Evolutionary conservation across 2,888 invertebrate species (phyloP).

Genomic region (Flabesymbios commensalis): DNA sequence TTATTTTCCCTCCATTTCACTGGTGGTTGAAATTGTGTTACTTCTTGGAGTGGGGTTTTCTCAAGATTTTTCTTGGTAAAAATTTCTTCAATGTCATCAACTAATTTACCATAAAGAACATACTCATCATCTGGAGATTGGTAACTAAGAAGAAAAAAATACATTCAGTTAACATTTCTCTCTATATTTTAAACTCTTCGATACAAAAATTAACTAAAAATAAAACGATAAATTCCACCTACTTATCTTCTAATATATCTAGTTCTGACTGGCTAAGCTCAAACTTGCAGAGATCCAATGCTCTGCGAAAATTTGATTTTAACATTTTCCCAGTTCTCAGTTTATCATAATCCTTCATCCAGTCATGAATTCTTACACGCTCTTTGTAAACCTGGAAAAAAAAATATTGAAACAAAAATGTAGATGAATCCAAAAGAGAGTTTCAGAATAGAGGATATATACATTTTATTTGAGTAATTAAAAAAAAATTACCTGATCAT

Average conservation of each 20-base stretch:
- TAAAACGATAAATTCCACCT: too few relatives aligned
- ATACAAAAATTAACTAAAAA: too few relatives aligned
- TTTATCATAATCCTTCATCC: constrained; percentile 61
- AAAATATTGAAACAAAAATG: background rate
- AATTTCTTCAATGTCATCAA: constrained; percentile 58
- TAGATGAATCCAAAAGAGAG: background rate
- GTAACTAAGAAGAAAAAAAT: constrained; percentile 38
- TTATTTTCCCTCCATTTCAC: constrained; percentile 50
- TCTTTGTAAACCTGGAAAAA: constrained; percentile 53
- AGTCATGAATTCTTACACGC: constrained; percentile 57
- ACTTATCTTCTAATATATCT: constrained; percentile 58
- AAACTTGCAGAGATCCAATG: constrained; percentile 56
- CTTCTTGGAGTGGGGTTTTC: constrained; percentile 55
- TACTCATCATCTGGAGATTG: constrained; percentile 43
- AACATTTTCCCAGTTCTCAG: constrained; percentile 55
- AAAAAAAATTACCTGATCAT: too few relatives aligned
- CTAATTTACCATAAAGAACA: constrained; percentile 56
- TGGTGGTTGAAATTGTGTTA: constrained; percentile 52
- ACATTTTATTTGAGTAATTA: too few relatives aligned
- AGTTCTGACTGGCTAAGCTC: constrained; percentile 56
- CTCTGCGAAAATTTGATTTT: constrained; percentile 59
- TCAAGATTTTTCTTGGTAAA: constrained; percentile 59
- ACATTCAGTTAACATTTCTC: too few relatives aligned
- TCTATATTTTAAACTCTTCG: too few relatives aligned
- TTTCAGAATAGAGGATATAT: too few relatives aligned